These are phyloP conservation scores for Lucifuga dentata DNA, from an alignment of 2,113 vertebrate species.

Conservation along the genomic window DNA sequence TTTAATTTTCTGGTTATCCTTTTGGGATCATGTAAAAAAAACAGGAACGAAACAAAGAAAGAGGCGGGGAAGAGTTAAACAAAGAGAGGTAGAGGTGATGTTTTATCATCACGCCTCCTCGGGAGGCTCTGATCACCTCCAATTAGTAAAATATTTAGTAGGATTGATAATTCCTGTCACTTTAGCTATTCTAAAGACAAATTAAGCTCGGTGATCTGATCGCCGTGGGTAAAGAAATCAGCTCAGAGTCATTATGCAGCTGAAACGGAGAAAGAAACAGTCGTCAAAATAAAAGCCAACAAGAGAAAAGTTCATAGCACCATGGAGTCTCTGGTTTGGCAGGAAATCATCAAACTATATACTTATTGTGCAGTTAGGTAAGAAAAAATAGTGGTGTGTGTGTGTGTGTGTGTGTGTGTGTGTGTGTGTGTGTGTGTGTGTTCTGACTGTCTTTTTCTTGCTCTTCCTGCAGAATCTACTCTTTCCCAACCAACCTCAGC, in stretches of 20 bases:
- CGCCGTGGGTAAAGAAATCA: slow-evolving; percentile 28
- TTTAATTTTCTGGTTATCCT: slow-evolving; percentile 83
- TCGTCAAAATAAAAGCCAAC: slow-evolving; percentile 38
- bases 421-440: slow-evolving; percentile 6
- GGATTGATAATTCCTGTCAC: slow-evolving; percentile 23
- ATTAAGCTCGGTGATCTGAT: slow-evolving; percentile 17
- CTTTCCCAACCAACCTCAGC: slow-evolving; percentile 97
- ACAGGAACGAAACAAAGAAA: slow-evolving; percentile 1
- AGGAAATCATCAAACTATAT: slow-evolving; percentile 39
- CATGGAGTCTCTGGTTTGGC: slow-evolving; percentile 61
- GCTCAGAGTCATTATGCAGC: slow-evolving; percentile 37
- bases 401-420: slow-evolving; percentile 4
- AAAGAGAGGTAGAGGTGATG: slow-evolving; percentile 82
- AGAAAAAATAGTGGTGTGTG: slow-evolving; percentile 9
- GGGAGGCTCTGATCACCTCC: slow-evolving; percentile 26
- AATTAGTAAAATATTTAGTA: slow-evolving; percentile 51
- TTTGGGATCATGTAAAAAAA: slow-evolving; percentile 67
- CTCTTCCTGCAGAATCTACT: slow-evolving; percentile 89
- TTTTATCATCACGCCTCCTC: slow-evolving; percentile 34
- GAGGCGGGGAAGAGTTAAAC: neutral
- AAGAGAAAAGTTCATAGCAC: slow-evolving; percentile 33
- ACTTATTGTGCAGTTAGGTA: slow-evolving; percentile 36
- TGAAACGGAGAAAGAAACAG: slow-evolving; percentile 49
- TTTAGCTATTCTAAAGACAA: slow-evolving; percentile 11
- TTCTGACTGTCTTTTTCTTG: slow-evolving; percentile 55